Percentiles rank a stretch among this genome's conserved stretches.
phyloP scores from a whole-genome alignment of 2,888 invertebrate genomes.

The Lasius fuliginosus region DNA sequence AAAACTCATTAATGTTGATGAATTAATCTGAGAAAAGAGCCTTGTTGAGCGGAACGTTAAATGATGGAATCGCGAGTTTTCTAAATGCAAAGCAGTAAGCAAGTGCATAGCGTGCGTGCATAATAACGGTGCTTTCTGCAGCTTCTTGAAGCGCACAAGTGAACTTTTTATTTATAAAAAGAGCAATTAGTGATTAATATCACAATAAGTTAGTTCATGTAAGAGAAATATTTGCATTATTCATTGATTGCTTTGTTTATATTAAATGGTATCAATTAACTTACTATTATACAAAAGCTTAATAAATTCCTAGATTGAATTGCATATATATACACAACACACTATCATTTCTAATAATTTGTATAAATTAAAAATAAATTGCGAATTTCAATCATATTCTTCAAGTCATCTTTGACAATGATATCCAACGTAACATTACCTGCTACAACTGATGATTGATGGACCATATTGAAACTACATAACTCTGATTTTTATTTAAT shows the following conservation, averaged over 20 bases:
- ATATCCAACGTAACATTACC: background rate
- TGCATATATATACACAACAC: background rate
- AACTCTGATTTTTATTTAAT: constrained; percentile 27
- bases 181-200: background rate
- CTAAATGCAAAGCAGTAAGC: constrained; percentile 17
- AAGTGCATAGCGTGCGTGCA: background rate
- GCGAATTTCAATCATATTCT: background rate
- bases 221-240: background rate
- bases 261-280: background rate
- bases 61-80: constrained; percentile 21
- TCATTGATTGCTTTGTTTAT: background rate
- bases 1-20: constrained; percentile 48
- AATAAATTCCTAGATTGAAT: background rate
- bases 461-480: background rate
- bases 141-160: background rate
- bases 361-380: background rate
- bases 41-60: constrained; percentile 35
- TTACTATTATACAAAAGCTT: background rate
- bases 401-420: background rate
- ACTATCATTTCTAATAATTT: background rate
- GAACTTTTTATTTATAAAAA: background rate
- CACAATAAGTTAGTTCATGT: background rate
- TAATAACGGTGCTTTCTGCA: constrained; percentile 9
- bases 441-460: background rate
- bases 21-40: constrained; percentile 22